These are phyloP conservation scores for Dendrophyllia cribrosa DNA, from an alignment of 64 coral and sea anemone species.

Conservation along the genomic window DNA sequence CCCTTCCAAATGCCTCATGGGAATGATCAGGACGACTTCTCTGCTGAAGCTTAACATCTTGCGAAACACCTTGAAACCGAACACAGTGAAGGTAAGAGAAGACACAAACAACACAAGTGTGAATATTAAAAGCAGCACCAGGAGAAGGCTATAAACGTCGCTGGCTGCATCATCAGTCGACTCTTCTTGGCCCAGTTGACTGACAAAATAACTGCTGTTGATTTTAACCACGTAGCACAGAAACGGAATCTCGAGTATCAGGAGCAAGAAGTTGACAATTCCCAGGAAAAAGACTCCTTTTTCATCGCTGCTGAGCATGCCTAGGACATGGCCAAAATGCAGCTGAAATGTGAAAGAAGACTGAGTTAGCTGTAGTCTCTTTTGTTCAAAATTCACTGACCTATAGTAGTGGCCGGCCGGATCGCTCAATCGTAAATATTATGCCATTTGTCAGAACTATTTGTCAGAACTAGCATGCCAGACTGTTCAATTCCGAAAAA, in stretches of 20 bases:
- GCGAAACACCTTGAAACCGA: constrained; percentile 63
- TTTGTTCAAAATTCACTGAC: no score
- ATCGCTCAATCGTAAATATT: no score
- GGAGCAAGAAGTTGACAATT: constrained; percentile 65
- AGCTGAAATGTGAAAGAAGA: constrained; percentile 39
- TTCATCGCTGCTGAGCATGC: constrained; percentile 41
- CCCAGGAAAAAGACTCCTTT: constrained; percentile 67
- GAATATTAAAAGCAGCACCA: constrained; percentile 54
- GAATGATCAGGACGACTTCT: constrained; percentile 69
- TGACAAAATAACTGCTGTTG: constrained; percentile 49
- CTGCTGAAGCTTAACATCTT: constrained; percentile 57
- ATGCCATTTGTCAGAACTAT: no score
- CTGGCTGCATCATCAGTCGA: neutral
- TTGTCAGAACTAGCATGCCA: no score
- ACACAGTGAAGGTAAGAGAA: constrained; percentile 53
- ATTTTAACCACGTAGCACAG: constrained; percentile 59
- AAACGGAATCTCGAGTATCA: constrained; percentile 65
- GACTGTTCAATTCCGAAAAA: no score
- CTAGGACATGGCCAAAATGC: constrained; percentile 43
- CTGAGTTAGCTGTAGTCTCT: no score
- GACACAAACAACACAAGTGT: constrained; percentile 57
- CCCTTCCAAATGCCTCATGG: constrained; percentile 1
- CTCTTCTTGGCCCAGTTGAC: neutral
- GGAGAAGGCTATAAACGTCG: constrained; percentile 36
- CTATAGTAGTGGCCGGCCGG: no score